A percentile compares a stretch with the other conserved stretches of the same genome.
phyloP scores from a whole-genome alignment of 2,888 invertebrate genomes.

The Trissoscelio sp. region DNA sequence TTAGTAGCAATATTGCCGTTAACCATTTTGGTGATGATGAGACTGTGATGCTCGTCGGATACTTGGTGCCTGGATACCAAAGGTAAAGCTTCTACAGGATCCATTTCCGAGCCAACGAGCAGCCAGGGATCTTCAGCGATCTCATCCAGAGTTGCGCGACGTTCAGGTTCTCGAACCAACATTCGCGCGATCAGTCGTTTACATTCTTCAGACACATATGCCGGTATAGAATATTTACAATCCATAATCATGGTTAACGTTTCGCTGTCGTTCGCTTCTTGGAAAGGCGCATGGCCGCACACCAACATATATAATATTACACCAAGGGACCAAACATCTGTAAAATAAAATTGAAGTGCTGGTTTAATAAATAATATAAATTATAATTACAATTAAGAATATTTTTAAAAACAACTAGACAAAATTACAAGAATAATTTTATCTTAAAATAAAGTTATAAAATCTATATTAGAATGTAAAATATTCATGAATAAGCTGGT shows the following conservation, averaged over 20 bases:
- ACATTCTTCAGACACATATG: constrained; percentile 93
- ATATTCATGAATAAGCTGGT: neutral
- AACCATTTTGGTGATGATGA: constrained; percentile 97
- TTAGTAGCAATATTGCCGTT: constrained; percentile 97
- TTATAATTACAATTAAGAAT: neutral
- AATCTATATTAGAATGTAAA: neutral
- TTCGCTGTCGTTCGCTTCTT: constrained; percentile 99
- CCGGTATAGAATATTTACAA: constrained; percentile 97
- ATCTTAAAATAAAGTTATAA: too few species aligned
- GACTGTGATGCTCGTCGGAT: constrained; percentile 94
- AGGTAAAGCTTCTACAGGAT: constrained; percentile 88
- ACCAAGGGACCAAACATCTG: constrained; percentile 99
- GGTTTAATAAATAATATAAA: neutral
- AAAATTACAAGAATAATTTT: too few species aligned
- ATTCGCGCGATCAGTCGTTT: constrained; percentile 95
- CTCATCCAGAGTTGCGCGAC: constrained; percentile 93
- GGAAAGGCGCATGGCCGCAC: constrained; percentile 98
- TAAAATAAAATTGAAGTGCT: constrained; percentile 69
- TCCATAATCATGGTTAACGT: constrained; percentile 99
- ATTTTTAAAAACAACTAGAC: neutral
- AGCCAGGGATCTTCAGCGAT: constrained; percentile 95
- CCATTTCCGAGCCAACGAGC: constrained; percentile 84
- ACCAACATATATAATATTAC: constrained; percentile 99
- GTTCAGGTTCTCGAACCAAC: constrained; percentile 96
- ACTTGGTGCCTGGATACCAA: constrained; percentile 95